These are phyloP conservation scores for Zoanthus gigantus DNA, from an alignment of 92 coral and sea anemone species.

Conservation along the genomic window DNA sequence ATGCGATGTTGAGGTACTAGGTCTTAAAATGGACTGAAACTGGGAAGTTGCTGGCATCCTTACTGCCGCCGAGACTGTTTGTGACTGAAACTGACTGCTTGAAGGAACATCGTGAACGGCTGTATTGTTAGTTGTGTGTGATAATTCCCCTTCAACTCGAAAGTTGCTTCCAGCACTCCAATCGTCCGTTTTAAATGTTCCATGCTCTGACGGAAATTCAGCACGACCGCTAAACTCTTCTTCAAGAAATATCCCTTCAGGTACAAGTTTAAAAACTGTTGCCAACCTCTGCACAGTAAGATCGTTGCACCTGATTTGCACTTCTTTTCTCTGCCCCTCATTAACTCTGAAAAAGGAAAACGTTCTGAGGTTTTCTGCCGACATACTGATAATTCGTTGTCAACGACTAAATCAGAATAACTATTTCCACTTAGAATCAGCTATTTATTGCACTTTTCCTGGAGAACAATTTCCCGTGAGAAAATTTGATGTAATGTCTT, in stretches of 20 bases:
- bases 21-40: conserved; percentile 5
- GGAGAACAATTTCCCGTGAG: neutral
- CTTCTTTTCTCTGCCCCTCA: conserved; percentile 3
- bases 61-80: neutral
- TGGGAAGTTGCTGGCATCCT: neutral
- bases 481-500: neutral
- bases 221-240: conserved; percentile 18
- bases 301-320: neutral
- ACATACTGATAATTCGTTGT: neutral
- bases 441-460: neutral
- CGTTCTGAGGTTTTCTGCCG: neutral
- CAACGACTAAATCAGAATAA: neutral
- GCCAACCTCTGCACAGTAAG: conserved; percentile 5
- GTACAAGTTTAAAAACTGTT: neutral
- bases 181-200: neutral
- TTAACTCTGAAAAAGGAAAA: conserved; percentile 2
- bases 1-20: neutral
- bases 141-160: conserved; percentile 17
- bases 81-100: neutral
- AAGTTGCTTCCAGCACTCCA: neutral
- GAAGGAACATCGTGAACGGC: conserved; percentile 6
- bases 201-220: neutral
- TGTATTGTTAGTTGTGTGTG: neutral
- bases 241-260: neutral
- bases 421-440: neutral